Evolutionary conservation across 1,140 invertebrate species (phyloP), one percentile per base, ranked within the genome.

Genomic region (Eupeodes corollae): DNA sequence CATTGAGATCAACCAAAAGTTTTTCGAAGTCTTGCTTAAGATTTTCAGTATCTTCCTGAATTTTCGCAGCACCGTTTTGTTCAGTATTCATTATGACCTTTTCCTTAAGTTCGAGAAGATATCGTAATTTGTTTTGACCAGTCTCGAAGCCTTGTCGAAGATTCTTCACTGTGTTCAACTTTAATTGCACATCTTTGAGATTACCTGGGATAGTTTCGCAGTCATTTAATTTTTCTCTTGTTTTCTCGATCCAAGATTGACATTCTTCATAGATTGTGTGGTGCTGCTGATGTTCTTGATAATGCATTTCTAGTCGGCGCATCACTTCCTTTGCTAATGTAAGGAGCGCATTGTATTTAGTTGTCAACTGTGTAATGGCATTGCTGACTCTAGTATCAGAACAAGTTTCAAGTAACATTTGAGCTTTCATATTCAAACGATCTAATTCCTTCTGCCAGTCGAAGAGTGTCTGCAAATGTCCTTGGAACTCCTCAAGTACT

Each of bases 401-500:
- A 62, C 91, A 95, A 0, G 88, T 92, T 69, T 95, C 90, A 10
- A 94, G 63, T 14, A 96, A 72, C 34, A 83, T 80, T 67, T 95
- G 91, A 11, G 91, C 91, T 58, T 82, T 84, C 74, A 91, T 85
- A 60, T 94, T 93, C n/a, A 96, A 69, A 52, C 83, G 79, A 66
- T 96, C 91, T 30, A 97, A 72, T 56, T 91, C 87, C 40, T 83
- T 82, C 71, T 96, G 92, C 88, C 91, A 95, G 54, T 92, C 90
- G 58, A 93, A 91, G 13, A 97, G 74, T 2, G 81, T 87, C 72
- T 95, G 89, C 43, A 95, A 75, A 59, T 94, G 84, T 30, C 79
- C 77, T 74, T 93, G 88, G 76, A 94, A 93, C 58, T 91, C 80
- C 70, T 94, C 88, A 32, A 95, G 71, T 46, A 90, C 83, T 40